Percentiles rank a stretch among this genome's conserved stretches.
Evolutionary conservation across 2,113 vertebrate species (phyloP).

Genomic region (Pterocles burchelli): DNA sequence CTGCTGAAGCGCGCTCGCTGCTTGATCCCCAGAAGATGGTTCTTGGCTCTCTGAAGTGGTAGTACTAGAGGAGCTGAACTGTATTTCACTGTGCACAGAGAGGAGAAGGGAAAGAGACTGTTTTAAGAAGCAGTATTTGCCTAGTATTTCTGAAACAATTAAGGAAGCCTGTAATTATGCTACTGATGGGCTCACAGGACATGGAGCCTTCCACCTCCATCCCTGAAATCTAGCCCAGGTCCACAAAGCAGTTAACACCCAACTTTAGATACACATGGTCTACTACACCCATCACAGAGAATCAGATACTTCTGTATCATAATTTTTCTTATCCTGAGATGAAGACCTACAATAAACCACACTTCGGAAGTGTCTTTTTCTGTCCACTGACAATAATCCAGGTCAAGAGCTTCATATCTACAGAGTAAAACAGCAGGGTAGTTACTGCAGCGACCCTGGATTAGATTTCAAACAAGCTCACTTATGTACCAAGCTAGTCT

Average conservation of each 20-base stretch:
- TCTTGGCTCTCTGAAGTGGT: slow-evolving; percentile 86
- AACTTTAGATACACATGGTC: neutral
- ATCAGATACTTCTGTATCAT: neutral
- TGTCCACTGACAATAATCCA: neutral
- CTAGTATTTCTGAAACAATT: neutral
- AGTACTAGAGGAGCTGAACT: slow-evolving; percentile 90
- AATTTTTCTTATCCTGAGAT: neutral
- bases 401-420: neutral
- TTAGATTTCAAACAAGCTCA: neutral
- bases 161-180: neutral
- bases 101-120: neutral
- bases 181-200: neutral
- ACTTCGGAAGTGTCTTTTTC: neutral
- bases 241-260: neutral
- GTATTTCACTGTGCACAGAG: slow-evolving; percentile 81
- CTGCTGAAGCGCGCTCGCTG: slow-evolving; percentile 84
- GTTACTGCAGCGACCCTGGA: neutral
- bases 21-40: slow-evolving; percentile 77
- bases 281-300: neutral
- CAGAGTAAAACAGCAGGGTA: neutral
- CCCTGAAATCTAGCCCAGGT: neutral
- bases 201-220: neutral
- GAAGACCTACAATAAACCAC: neutral
- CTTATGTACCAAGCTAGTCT: neutral
- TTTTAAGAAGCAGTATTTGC: neutral